Evolutionary conservation across 2,888 invertebrate species (phyloP), one percentile per base, ranked within the genome.

Genomic region (Callimorpha dominula): DNA sequence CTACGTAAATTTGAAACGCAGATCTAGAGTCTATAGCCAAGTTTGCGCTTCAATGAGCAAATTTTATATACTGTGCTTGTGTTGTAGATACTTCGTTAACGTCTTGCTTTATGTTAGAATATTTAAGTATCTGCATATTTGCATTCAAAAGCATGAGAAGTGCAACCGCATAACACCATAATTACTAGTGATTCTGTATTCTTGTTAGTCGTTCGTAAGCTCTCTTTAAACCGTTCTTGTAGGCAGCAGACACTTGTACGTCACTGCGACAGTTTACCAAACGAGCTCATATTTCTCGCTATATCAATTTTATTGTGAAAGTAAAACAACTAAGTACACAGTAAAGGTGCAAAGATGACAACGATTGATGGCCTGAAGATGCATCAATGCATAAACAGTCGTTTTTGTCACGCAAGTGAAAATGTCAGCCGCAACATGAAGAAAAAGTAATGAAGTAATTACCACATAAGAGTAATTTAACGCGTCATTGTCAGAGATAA

Each of bases 371-470:
- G 49, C 9, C 49, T 65, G 65, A 40, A 49, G 49, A 20, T 50
- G 17, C 31, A 40, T 40, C 50, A 62, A 6, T 4, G 40, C 15
- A 40, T 40, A 62, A 65, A 50, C 49, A 52, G 40, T 20, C 42
- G 50, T 31, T 65, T 62, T 68, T 65, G 76, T 74, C 70, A 76
- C 73, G 77, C 75, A 60, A 79, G 66, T 72, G 72, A 70, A 77
- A 77, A 77, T 77, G 73, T 73, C 78, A 72, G 42, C n/a, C n/a
- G n/a, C 20, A 46, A 70, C n/a, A 43, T 7, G 42, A 69, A 60
- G 65, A 73, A 75, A 79, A 81, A 76, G 62, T 70, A 65, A 75
- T 75, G 64, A 76, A 76, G 65, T 78, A 76, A 75, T 76, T 77
- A 75, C 12, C 54, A 67, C 74, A 70, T 46, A 63, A 81, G 75